phyloP scores from a whole-genome alignment of 2,888 invertebrate species.

The Schizaphis graminum region DNA sequence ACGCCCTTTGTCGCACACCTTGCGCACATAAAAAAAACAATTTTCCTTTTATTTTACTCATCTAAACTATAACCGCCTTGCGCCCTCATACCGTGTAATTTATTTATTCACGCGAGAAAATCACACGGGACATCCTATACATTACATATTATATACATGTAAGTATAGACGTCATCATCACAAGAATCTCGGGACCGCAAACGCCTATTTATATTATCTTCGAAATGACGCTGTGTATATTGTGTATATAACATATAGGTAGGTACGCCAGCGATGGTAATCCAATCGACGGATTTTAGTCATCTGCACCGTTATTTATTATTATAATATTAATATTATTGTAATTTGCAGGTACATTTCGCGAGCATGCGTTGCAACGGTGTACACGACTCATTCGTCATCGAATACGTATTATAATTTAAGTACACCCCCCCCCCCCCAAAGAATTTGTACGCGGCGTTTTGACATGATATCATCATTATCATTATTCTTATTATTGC shows the following conservation, averaged over 20 bases:
- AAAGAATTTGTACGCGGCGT: neutral
- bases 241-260: neutral
- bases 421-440: neutral
- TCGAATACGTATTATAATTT: neutral
- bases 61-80: neutral
- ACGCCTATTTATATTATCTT: neutral
- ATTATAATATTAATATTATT: slow-evolving; percentile 14
- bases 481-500: neutral
- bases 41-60: slow-evolving; percentile 26
- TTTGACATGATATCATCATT: neutral
- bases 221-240: neutral
- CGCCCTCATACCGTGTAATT: slow-evolving; percentile 32
- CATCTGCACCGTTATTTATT: neutral
- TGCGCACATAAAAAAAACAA: slow-evolving; percentile 46
- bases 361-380: neutral
- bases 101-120: slow-evolving; percentile 39
- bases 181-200: neutral
- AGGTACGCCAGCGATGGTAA: neutral
- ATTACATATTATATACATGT: neutral
- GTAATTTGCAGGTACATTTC: neutral
- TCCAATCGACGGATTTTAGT: neutral
- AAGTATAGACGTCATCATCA: neutral
- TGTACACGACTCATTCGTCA: neutral
- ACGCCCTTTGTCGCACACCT: slow-evolving; percentile 64
- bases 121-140: neutral